These are phyloP conservation scores for Hyaena hyaena DNA, from an alignment of 2,113 vertebrate genomes.

Conservation along the genomic window DNA sequence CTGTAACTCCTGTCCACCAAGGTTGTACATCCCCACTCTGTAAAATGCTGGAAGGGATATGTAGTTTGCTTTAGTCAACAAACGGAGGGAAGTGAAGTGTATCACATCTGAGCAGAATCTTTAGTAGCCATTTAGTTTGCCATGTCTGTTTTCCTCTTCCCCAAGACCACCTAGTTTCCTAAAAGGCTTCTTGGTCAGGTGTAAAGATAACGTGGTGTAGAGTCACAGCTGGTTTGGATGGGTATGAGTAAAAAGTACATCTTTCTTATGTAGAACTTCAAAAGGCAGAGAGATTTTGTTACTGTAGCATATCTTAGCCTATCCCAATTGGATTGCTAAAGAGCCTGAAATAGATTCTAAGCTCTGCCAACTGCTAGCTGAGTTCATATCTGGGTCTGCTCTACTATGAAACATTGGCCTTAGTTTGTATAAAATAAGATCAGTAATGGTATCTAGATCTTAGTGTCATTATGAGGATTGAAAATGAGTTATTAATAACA, in stretches of 20 bases:
- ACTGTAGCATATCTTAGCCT: not conserved
- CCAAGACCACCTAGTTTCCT: not conserved
- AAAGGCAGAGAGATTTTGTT: not conserved
- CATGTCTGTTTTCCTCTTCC: not conserved
- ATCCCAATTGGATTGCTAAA: not conserved
- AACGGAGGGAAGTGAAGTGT: not conserved
- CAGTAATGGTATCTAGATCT: not conserved
- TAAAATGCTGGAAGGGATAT: not conserved
- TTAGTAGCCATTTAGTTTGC: not conserved
- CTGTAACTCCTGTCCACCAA: not conserved
- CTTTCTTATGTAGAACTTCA: not conserved
- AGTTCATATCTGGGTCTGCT: not conserved
- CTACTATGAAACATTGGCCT: not conserved
- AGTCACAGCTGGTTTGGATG: not conserved
- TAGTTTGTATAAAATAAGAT: not conserved
- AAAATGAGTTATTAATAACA: constrained; percentile 34
- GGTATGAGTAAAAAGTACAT: not conserved
- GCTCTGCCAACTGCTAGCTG: not conserved
- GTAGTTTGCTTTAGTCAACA: not conserved
- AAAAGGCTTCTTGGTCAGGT: not conserved
- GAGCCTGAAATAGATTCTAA: not conserved
- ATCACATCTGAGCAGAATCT: not conserved
- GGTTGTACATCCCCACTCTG: too few relatives aligned
- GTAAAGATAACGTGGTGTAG: not conserved
- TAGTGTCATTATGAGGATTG: not conserved